Base-by-base conservation (phyloP, 37 sponge, comb jelly and placozoan species). In the Chondrilla cf. caribensis region DNA sequence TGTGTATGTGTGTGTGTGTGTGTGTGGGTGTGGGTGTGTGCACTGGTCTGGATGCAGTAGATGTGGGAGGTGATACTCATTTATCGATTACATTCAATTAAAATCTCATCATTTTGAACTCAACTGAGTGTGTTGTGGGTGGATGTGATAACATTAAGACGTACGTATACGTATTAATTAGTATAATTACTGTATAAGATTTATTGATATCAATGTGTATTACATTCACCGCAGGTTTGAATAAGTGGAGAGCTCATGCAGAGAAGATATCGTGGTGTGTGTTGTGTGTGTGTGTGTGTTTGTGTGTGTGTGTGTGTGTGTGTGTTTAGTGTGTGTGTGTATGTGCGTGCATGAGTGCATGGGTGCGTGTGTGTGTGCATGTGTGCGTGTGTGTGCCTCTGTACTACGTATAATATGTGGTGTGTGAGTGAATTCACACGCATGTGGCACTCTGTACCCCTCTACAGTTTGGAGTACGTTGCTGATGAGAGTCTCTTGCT, bases 381-480 rank as follows among this genome's bases (percentile, higher is more conserved):
- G 76, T 33, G 29, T 72, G 76, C 21, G 76, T 72, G 76, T 72
- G 38, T 35, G 33, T 72, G 75, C 44, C 3, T 72, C 37, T 35
- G 75, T 32, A n/a, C n/a, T 28, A 64, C 70, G 67, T 25, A 6
- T 66, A 15, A 8, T 43, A 25, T 55, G 17, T 55, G 11, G 64
- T 29, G 33, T 41, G 21, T 47, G 51, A 14, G 55, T 80, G 36
- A 1, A 28, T 67, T 26, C 33, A n/a, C n/a, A n/a, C n/a, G n/a
- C n/a, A n/a, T n/a, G n/a, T n/a, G n/a, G 17, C 68, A 67, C 5
- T 47, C 51, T 47, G 51, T 47, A 47, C 11, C 9, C 11, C 51
- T 47, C 51, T 26, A 25, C 55, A 93, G 94, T 51, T 7, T 93
- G 19, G 39, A 65, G 59, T 60, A 86, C 7, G 58, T 93, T 22